Evolutionary conservation across 2,113 vertebrate species (phyloP), one percentile per base, ranked within the genome.

Genomic region (Pteruthius melanotis): DNA sequence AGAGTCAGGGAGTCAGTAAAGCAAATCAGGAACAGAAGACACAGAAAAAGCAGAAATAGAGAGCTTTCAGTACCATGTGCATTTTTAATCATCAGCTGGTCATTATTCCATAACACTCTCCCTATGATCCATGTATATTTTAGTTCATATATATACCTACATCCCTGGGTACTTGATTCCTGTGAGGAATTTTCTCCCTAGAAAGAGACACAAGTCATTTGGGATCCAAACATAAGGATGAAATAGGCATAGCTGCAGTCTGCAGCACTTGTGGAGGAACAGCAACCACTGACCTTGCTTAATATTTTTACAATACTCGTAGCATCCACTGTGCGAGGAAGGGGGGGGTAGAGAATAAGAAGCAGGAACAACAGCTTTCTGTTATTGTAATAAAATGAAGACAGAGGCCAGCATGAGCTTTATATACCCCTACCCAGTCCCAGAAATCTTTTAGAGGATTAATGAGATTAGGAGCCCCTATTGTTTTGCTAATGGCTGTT

Each of bases 401-500:
- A 89, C 85, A 59, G 20, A 19, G 72, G 45, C 59, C 77, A 90
- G 59, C 56, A 53, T 72, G 79, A 87, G 83, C 70, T 94, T 96
- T 87, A 59, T 68, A 28, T 65, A 80, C 44, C 74, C 40, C 50
- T 75, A 66, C 45, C 89, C 85, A 64, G 45, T 47, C 72, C 63
- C 60, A n/a, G 75, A 83, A 91, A 86, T 96, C 96, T 96, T 95
- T 94, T 76, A 96, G 90, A 91, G 96, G 96, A 97, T 97, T 97
- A 97, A 71, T 97, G 89, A 94, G 94, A 97, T 97, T 97, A 97
- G 94, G 87, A 91, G 42, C 69, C 76, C 42, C 65, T 61, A 88
- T 97, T 97, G 93, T 97, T 96, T 94, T 83, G 88, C 61, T 76
- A 88, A 97, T 94, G 89, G 94, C 45, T 94, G 95, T 96, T 96